Evolutionary conservation across 2,888 invertebrate species (phyloP).

Genomic region (Choreutis nemorana): DNA sequence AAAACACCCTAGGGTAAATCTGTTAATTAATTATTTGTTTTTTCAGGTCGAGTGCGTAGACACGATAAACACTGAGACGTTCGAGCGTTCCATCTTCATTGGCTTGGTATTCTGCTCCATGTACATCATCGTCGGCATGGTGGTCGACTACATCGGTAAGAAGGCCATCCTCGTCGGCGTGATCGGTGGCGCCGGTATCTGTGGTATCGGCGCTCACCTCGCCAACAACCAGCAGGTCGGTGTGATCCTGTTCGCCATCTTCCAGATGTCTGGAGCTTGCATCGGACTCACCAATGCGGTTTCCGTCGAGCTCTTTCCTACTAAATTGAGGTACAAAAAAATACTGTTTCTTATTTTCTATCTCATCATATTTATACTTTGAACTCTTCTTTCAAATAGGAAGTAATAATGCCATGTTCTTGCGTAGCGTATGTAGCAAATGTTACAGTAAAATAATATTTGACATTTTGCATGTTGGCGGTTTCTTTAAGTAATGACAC

Average conservation of each 20-base stretch:
- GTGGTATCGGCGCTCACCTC: constrained; percentile 68
- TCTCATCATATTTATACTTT: no score
- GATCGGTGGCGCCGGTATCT: constrained; percentile 58
- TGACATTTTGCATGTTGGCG: no score
- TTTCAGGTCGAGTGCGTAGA: constrained; percentile 47
- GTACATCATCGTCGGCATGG: constrained; percentile 70
- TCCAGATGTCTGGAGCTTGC: constrained; percentile 64
- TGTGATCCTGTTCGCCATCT: constrained; percentile 64
- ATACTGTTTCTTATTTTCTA: no score
- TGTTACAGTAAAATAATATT: constrained; percentile 2
- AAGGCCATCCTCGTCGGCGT: constrained; percentile 60
- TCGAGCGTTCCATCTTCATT: constrained; percentile 71
- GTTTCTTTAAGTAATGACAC: no score
- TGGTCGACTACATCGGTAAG: constrained; percentile 62
- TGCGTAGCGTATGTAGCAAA: no score
- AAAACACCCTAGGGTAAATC: no score
- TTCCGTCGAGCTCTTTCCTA: constrained; percentile 66
- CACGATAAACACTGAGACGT: constrained; percentile 67
- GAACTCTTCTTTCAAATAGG: no score
- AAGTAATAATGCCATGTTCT: constrained; percentile 5
- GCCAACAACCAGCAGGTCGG: constrained; percentile 63
- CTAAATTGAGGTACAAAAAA: constrained; percentile 60
- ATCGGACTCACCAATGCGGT: constrained; percentile 67
- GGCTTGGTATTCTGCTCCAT: constrained; percentile 71
- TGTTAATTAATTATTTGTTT: no score